Evolutionary conservation across 2,888 invertebrate species (phyloP).

Genomic region (Dicranocentrus wangi): DNA sequence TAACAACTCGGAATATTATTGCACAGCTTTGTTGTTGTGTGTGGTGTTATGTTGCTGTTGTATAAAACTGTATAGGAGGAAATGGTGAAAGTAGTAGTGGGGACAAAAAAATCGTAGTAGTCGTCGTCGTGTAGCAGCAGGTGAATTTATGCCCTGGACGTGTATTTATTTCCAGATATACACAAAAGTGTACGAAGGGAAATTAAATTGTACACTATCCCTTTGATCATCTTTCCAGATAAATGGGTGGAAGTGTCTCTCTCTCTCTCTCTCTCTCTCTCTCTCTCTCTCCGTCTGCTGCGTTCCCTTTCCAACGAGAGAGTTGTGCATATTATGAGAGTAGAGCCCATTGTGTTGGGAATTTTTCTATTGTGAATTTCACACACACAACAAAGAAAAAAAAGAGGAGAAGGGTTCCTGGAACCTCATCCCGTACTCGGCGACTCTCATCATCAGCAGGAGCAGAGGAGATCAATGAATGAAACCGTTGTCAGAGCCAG

Average conservation of each 20-base stretch:
- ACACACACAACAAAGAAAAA: too few relatives aligned
- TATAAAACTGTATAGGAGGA: not conserved
- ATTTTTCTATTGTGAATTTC: too few relatives aligned
- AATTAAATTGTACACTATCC: conserved; percentile 58
- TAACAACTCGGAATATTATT: not conserved
- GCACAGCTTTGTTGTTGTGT: not conserved
- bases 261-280: not conserved
- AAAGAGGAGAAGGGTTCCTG: too few relatives aligned
- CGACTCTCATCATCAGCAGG: too few relatives aligned
- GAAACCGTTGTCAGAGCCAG: too few relatives aligned
- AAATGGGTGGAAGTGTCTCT: conserved; percentile 1
- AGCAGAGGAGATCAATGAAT: too few relatives aligned
- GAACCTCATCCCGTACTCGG: too few relatives aligned
- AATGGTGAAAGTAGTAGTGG: too few relatives aligned
- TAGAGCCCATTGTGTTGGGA: too few relatives aligned
- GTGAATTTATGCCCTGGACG: not conserved
- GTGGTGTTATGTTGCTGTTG: not conserved
- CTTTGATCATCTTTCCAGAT: conserved; percentile 55
- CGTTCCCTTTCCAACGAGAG: too few relatives aligned
- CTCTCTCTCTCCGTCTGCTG: not conserved
- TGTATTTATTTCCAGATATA: conserved; percentile 22
- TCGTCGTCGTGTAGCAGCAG: not conserved
- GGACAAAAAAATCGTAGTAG: too few relatives aligned
- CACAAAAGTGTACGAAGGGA: conserved; percentile 30
- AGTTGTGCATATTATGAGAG: too few relatives aligned